Conservation (phyloP, 2,113 vertebrate genomes). For the Ariopsis seemanni region DNA sequence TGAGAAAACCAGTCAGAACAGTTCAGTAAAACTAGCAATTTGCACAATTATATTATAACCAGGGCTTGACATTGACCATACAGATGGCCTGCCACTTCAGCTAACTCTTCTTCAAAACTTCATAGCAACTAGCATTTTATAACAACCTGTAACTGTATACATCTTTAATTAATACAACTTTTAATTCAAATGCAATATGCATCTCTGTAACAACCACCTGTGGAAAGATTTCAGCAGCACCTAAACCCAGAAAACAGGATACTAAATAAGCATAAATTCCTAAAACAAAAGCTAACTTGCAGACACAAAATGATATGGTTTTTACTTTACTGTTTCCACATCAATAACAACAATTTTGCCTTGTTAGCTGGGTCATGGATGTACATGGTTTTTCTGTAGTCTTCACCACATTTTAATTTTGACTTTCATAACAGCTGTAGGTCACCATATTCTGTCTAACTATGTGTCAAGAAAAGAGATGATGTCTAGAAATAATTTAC, state of each 20-base stretch:
- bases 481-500: neutral
- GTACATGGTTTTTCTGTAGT: too few species aligned
- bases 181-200: neutral
- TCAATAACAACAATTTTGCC: too few species aligned
- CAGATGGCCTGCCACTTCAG: neutral
- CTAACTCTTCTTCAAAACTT: neutral
- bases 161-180: neutral
- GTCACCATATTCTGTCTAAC: neutral
- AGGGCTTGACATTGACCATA: neutral
- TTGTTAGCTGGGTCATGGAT: too few species aligned
- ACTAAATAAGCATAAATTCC: neutral
- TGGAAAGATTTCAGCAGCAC: neutral
- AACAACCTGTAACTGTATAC: neutral
- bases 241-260: neutral
- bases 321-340: neutral
- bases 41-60: neutral
- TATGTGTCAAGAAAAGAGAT: neutral
- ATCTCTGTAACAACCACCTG: neutral
- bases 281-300: neutral
- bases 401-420: too few species aligned
- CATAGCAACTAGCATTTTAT: neutral
- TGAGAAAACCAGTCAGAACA: conserved; percentile 60
- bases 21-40: neutral
- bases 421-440: too few species aligned
- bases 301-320: neutral